Percentiles rank a stretch among this genome's conserved stretches.
phyloP scores from a whole-genome alignment of 1,140 invertebrate species.

The Drosophila elegans region DNA sequence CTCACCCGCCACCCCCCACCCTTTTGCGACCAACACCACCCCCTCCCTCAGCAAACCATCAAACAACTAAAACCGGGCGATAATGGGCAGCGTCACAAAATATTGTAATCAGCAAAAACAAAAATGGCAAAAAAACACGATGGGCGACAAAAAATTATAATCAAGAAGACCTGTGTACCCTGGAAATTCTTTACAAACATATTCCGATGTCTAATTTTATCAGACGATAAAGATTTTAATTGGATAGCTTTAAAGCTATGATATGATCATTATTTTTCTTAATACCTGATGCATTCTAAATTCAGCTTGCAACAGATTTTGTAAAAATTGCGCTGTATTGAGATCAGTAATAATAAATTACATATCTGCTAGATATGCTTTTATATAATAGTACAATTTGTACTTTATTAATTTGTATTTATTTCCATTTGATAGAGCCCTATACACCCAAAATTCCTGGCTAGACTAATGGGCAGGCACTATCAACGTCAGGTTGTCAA shows the following conservation, averaged over 20 bases:
- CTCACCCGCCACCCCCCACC: neutral
- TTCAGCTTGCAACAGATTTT: no score
- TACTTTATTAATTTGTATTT: no score
- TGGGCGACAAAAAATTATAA: neutral
- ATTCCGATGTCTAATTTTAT: no score
- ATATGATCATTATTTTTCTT: no score
- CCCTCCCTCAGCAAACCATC: neutral
- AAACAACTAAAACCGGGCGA: constrained; percentile 51
- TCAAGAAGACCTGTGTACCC: neutral
- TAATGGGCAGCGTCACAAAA: constrained; percentile 48
- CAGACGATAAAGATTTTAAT: no score
- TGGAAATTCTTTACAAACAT: neutral
- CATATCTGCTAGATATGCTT: no score
- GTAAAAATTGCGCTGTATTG: no score
- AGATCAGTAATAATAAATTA: no score
- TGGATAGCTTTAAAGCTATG: no score
- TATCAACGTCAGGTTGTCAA: constrained; percentile 43
- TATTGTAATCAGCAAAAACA: constrained; percentile 47
- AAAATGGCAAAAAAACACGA: constrained; percentile 33
- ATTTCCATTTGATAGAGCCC: neutral
- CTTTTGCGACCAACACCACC: neutral
- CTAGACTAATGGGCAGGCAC: neutral
- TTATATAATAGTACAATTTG: no score
- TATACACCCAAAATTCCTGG: neutral
- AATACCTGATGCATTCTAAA: no score